Evolutionary conservation across 2,797 vertebrate genomes (phyloP).

Genomic region (Oceanodroma leucorhoa): DNA sequence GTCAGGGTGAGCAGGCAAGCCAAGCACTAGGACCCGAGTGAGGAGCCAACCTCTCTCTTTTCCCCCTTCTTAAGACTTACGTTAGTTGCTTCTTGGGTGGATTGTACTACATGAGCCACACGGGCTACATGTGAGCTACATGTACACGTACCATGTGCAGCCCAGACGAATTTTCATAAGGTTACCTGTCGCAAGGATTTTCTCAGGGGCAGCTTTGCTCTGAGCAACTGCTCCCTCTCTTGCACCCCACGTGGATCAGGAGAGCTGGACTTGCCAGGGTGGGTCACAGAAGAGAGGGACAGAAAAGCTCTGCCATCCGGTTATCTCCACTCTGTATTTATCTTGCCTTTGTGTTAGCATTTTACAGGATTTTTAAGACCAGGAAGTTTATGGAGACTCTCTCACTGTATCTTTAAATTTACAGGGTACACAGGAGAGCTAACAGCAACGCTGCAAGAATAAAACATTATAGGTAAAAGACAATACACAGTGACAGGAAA

Average conservation of each 20-base stretch:
- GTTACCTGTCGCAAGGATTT: not conserved
- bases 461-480: not conserved
- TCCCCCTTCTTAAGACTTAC: not conserved
- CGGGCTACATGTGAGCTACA: fast-evolving
- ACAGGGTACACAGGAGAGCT: not conserved
- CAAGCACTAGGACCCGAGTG: not conserved
- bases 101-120: not conserved
- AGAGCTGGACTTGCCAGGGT: not conserved
- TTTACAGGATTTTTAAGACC: not conserved
- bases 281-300: not conserved
- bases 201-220: not conserved
- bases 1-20: not conserved
- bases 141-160: not conserved
- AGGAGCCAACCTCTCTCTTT: not conserved
- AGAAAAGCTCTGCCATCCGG: not conserved
- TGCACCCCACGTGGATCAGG: fast-evolving
- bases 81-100: not conserved
- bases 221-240: not conserved
- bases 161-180: not conserved
- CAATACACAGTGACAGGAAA: not conserved
- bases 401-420: not conserved
- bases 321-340: not conserved
- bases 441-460: not conserved
- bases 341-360: not conserved
- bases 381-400: not conserved